phyloP scores from a whole-genome alignment of 2,797 vertebrate genomes.

The Phoxinus dragarum region DNA sequence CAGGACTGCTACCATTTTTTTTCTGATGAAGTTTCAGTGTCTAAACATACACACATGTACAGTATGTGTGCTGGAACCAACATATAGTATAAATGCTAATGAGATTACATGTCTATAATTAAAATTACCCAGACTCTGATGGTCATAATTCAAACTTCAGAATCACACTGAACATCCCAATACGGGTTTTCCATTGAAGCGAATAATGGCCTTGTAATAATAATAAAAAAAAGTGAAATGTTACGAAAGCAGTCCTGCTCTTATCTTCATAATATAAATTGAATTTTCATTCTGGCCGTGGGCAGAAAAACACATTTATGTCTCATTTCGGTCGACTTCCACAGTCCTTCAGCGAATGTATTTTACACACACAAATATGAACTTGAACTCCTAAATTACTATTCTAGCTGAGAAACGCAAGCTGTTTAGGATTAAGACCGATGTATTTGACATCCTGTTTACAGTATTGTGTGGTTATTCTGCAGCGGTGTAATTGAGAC shows the following conservation, averaged over 20 bases:
- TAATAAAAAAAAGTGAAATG: not conserved
- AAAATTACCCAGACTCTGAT: not conserved
- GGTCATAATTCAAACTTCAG: not conserved
- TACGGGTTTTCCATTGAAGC: not conserved
- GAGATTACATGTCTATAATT: not conserved
- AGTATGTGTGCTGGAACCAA: not conserved
- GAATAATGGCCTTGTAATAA: conserved; percentile 28
- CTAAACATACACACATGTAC: not conserved
- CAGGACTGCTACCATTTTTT: too few species aligned
- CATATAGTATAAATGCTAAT: not conserved
- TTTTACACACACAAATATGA: conserved; percentile 24
- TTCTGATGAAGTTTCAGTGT: not conserved
- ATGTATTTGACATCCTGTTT: not conserved
- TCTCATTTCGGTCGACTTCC: conserved; percentile 15
- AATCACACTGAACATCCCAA: not conserved
- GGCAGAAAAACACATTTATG: conserved; percentile 24
- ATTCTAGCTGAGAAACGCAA: not conserved
- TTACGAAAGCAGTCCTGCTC: conserved; percentile 20
- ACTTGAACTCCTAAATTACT: conserved; percentile 12
- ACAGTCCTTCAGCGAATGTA: not conserved
- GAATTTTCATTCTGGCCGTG: not conserved
- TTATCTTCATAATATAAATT: conserved; percentile 40
- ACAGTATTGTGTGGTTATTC: not conserved
- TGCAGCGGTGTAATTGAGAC: conserved; percentile 12
- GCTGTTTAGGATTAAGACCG: not conserved